phyloP scores from a whole-genome alignment of 2,113 vertebrate species.

The Peromyscus californicus region DNA sequence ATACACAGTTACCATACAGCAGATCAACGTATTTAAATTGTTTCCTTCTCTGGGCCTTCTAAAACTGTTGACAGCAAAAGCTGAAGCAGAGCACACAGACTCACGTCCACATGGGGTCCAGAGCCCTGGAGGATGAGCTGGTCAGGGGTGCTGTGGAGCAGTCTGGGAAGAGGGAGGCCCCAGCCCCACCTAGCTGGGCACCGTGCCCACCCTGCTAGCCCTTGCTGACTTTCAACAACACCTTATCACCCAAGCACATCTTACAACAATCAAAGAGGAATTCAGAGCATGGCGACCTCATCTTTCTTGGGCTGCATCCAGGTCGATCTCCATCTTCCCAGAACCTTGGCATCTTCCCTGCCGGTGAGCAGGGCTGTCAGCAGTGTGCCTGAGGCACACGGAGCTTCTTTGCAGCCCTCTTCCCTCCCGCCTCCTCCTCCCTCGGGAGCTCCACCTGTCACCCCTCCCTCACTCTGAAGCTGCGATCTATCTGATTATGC shows the following conservation, averaged over 20 bases:
- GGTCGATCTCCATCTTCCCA: neutral
- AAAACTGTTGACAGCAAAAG: constrained; percentile 24
- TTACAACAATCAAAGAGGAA: constrained; percentile 20
- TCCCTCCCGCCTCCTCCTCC: neutral
- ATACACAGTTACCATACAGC: neutral
- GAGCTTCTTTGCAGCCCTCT: neutral
- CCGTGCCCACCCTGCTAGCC: neutral
- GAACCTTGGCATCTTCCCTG: neutral
- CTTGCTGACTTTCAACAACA: constrained; percentile 51
- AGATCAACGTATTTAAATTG: neutral
- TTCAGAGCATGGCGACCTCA: neutral
- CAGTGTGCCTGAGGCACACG: neutral
- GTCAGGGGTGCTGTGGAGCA: neutral
- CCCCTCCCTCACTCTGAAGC: neutral
- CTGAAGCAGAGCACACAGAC: neutral
- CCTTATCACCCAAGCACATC: neutral
- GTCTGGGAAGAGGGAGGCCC: neutral
- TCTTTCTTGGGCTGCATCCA: constrained; percentile 31
- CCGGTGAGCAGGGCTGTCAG: neutral
- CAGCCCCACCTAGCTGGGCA: neutral
- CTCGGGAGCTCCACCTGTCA: neutral
- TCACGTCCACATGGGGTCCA: accelerated
- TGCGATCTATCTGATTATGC: neutral
- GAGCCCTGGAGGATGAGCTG: neutral
- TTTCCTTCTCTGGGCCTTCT: neutral